Percentiles rank a stretch among this genome's conserved stretches.
These are phyloP conservation scores for Mimachlamys varia DNA, from an alignment of 2,888 invertebrate species.

Conservation along the genomic window DNA sequence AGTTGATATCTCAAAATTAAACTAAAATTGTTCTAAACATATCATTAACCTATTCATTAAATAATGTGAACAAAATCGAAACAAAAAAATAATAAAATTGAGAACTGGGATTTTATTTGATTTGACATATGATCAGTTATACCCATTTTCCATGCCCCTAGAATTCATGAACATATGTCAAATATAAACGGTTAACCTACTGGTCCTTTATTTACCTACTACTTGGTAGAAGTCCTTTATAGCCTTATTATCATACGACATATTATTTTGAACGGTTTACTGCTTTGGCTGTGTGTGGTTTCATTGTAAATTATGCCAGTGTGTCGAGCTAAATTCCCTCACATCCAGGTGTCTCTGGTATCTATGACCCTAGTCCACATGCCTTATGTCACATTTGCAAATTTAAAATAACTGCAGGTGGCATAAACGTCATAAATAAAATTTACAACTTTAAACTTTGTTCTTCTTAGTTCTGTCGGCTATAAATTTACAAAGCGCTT, in stretches of 20 bases:
- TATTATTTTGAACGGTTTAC: slow-evolving; percentile 12
- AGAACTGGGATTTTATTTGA: too few relatives aligned
- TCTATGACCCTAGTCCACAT: background rate
- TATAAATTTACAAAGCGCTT: background rate
- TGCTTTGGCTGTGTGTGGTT: background rate
- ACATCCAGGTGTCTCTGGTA: background rate
- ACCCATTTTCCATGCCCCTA: too few relatives aligned
- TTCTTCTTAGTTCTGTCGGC: background rate
- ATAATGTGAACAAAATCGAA: too few relatives aligned
- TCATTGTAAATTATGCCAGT: background rate
- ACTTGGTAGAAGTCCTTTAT: background rate
- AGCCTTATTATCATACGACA: slow-evolving; percentile 10
- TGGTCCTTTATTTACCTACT: background rate
- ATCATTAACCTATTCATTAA: too few relatives aligned
- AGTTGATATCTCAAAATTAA: too few relatives aligned
- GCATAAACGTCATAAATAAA: background rate
- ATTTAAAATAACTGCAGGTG: background rate
- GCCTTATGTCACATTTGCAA: background rate
- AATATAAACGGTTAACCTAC: background rate
- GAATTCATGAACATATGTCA: too few relatives aligned
- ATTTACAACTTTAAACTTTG: background rate
- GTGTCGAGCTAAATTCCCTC: background rate
- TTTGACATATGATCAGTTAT: too few relatives aligned
- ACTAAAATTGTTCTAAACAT: too few relatives aligned
- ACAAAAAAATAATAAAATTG: too few relatives aligned